These are phyloP conservation scores for Alcis repandata DNA, from an alignment of 2,888 invertebrate genomes.

Conservation along the genomic window DNA sequence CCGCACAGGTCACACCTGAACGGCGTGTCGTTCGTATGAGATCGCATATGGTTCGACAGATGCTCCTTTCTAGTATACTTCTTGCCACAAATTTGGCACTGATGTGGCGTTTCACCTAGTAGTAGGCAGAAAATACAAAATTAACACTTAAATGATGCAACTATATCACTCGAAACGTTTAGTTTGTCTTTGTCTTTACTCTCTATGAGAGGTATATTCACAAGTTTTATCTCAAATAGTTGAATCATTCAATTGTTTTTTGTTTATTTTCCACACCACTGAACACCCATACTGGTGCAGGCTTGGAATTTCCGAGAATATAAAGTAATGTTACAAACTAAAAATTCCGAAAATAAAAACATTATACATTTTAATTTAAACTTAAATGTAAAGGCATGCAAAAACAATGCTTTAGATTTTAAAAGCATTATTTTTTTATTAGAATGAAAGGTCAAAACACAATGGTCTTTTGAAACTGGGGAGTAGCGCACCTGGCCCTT, in stretches of 20 bases:
- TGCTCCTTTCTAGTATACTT: conserved; percentile 96
- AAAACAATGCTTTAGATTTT: conserved; percentile 19
- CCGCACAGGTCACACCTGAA: conserved; percentile 95
- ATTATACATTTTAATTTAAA: conserved; percentile 28
- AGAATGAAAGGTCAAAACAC: not conserved
- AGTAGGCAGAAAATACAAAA: conserved; percentile 61
- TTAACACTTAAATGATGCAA: conserved; percentile 86
- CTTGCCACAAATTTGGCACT: conserved; percentile 95
- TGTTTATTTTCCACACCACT: conserved; percentile 82
- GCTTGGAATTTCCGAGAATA: conserved; percentile 69
- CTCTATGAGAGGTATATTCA: conserved; percentile 5
- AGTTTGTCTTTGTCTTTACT: conserved; percentile 57
- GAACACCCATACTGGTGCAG: conserved; percentile 71
- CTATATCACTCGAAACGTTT: conserved; percentile 72
- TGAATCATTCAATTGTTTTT: conserved; percentile 81
- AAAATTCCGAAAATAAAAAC: conserved; percentile 61
- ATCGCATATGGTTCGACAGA: conserved; percentile 95
- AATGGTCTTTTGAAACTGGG: conserved; percentile 5
- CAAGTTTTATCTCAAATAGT: conserved; percentile 65
- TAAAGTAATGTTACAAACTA: conserved; percentile 60
- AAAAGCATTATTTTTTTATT: conserved; percentile 21
- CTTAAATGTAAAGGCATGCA: conserved; percentile 5
- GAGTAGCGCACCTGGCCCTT: conserved; percentile 20
- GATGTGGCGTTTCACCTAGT: conserved; percentile 94
- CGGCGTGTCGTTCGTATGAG: conserved; percentile 95